Base-by-base conservation (phyloP, 2,888 invertebrate species). In the Falcaria lacertinaria region DNA sequence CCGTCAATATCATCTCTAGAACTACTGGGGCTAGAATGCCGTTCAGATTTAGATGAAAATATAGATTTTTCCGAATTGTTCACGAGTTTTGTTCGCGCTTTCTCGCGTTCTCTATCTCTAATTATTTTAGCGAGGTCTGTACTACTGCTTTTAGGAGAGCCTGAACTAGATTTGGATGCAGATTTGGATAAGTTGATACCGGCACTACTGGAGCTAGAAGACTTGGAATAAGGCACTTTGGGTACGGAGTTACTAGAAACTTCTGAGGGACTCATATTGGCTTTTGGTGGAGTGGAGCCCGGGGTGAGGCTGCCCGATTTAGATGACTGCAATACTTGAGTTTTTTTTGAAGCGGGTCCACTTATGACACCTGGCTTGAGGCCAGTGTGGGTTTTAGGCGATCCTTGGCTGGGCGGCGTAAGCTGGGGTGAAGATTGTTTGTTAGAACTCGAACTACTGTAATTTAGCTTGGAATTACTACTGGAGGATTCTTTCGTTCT, bases 271-370 rank as follows among this genome's bases (percentile, higher is more conserved):
- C 81, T 85, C 53, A 79, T 62, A 45, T 77, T 86, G 13, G 80
- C 69, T 72, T 88, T 89, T 15, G 86, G 85, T n/a, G 87, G 86
- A 1, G 86, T 85, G n/a, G 83, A 78, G 19, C 78, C 75, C 1
- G 84, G 70, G 1, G 80, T 75, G 33, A 72, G 45, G 38, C 56
- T 73, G 14, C 83, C 71, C 0, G 89, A 81, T 56, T 90, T 90
- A 13, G 89, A 86, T 0, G 90, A 89, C 54, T 91, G 91, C 60
- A 90, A 84, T 39, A 90, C 92, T 60, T 93, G 93, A 15, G 94
- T 93, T 73, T 95, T 96, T 69, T 94, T 95, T 0, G 95, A 96
- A 2, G 96, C 96, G 0, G 96, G 96, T 0, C 96, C 96, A 60
- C 96, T 95, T 58, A 94, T 94, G 0, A 96, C 96, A 0, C 96